Evolutionary conservation across 2,888 invertebrate genomes (phyloP).

Genomic region (Oxyteleia sp.): DNA sequence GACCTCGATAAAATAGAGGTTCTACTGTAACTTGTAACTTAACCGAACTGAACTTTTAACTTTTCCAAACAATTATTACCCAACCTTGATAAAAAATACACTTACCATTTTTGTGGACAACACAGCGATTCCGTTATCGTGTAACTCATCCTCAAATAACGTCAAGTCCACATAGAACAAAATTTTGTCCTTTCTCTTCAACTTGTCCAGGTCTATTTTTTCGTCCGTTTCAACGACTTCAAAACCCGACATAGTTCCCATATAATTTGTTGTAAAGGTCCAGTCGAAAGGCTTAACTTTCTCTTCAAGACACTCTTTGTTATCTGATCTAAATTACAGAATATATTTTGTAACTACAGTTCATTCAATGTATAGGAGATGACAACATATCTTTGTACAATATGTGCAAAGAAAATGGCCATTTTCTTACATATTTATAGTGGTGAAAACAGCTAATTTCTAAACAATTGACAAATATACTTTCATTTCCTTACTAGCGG

Average conservation of each 20-base stretch:
- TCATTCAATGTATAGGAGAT: too few species aligned
- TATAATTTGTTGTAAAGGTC: slow-evolving; percentile 98
- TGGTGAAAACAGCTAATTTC: too few species aligned
- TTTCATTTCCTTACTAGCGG: too few species aligned
- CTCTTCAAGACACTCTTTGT: slow-evolving; percentile 89
- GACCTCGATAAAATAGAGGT: too few species aligned
- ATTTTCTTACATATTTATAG: too few species aligned
- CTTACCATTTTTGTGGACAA: slow-evolving; percentile 97
- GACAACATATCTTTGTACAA: too few species aligned
- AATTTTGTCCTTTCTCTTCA: slow-evolving; percentile 96
- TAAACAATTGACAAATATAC: too few species aligned
- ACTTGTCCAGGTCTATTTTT: slow-evolving; percentile 94
- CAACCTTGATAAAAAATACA: too few species aligned
- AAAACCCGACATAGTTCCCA: slow-evolving; percentile 92
- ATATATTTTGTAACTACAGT: neutral
- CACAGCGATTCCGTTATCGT: slow-evolving; percentile 98
- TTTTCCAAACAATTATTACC: too few species aligned
- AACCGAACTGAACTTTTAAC: too few species aligned
- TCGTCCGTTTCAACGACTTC: slow-evolving; percentile 90
- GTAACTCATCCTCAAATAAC: slow-evolving; percentile 99
- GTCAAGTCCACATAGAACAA: slow-evolving; percentile 97
- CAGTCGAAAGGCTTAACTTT: slow-evolving; percentile 97
- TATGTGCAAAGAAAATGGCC: too few species aligned
- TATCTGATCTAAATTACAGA: slow-evolving; percentile 89
- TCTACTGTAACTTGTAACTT: too few species aligned